These are phyloP conservation scores for Chironex yamaguchii DNA, from an alignment of 30 jellyfish, hydroid and myxozoan genomes.

Conservation along the genomic window DNA sequence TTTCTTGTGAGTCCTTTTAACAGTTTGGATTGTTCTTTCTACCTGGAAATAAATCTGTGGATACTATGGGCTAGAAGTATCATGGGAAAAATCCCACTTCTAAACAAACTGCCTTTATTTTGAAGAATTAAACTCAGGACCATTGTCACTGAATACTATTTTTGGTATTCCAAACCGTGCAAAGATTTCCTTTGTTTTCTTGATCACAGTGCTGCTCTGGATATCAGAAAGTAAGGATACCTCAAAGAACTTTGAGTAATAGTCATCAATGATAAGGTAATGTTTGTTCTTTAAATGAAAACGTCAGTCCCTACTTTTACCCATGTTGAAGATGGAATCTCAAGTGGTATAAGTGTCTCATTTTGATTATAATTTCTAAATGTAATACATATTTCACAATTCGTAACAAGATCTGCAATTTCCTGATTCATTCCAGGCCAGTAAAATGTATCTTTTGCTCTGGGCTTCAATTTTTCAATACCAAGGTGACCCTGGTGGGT, in stretches of 20 bases:
- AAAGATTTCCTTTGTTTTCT: background rate
- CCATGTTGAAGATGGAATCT: conserved; percentile 53
- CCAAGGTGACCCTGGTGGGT: conserved; percentile 70
- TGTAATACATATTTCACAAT: conserved; percentile 44
- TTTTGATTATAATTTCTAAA: conserved; percentile 34
- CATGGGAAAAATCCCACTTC: background rate
- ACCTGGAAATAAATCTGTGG: background rate
- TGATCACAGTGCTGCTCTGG: conserved; percentile 1
- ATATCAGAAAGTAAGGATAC: background rate
- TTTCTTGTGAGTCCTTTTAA: background rate
- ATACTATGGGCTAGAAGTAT: background rate
- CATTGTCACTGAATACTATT: background rate
- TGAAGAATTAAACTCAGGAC: background rate
- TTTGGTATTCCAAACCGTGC: background rate
- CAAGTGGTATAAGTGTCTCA: conserved; percentile 38
- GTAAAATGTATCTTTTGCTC: conserved; percentile 29
- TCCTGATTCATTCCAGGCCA: conserved; percentile 67
- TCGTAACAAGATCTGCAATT: conserved; percentile 36
- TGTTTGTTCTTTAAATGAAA: conserved; percentile 4
- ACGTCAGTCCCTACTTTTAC: conserved; percentile 49
- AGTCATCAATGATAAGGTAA: conserved; percentile 15
- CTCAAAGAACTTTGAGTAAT: background rate
- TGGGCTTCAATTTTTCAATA: conserved; percentile 22
- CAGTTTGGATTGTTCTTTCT: background rate
- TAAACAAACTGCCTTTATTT: background rate